A percentile compares a stretch with the other conserved stretches of the same genome.
phyloP scores from a whole-genome alignment of 1,140 invertebrate species.

The Micrasema minimum region DNA sequence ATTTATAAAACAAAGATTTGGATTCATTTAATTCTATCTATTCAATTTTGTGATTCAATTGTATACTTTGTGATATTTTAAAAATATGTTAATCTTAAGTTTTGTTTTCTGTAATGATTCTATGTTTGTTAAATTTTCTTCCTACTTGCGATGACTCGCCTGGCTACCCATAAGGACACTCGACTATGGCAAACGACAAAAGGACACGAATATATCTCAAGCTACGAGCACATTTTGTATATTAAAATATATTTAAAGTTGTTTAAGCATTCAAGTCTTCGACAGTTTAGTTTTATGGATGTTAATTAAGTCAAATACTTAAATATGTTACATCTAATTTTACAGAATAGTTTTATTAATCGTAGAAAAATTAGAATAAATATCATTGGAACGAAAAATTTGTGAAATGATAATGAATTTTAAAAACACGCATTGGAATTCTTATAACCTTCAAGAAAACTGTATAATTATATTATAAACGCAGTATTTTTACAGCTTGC shows the following conservation, averaged over 20 bases:
- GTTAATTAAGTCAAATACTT: conserved; percentile 13
- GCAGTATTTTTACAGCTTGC: too few species aligned
- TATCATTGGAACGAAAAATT: background rate
- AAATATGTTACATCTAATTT: too few species aligned
- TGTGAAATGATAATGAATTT: too few species aligned
- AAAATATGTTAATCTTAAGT: background rate
- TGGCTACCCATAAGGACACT: conserved; percentile 41
- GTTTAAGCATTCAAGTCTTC: conserved; percentile 50
- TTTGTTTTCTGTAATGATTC: too few species aligned
- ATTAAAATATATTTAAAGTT: conserved; percentile 48
- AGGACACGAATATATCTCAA: conserved; percentile 48
- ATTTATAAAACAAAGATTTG: background rate
- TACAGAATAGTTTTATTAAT: background rate
- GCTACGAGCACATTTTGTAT: conserved; percentile 54
- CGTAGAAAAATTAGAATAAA: conserved; percentile 2
- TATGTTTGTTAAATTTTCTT: background rate
- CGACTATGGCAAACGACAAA: conserved; percentile 51
- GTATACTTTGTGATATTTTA: conserved; percentile 16
- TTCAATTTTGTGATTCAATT: too few species aligned
- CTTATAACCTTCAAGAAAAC: too few species aligned
- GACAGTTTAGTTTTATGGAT: conserved; percentile 48
- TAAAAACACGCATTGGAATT: too few species aligned
- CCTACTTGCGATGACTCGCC: conserved; percentile 35
- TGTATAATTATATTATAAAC: too few species aligned
- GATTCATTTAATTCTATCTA: background rate